Base-by-base conservation (phyloP, 1,140 invertebrate species). In the Diplogasteroides magnus region DNA sequence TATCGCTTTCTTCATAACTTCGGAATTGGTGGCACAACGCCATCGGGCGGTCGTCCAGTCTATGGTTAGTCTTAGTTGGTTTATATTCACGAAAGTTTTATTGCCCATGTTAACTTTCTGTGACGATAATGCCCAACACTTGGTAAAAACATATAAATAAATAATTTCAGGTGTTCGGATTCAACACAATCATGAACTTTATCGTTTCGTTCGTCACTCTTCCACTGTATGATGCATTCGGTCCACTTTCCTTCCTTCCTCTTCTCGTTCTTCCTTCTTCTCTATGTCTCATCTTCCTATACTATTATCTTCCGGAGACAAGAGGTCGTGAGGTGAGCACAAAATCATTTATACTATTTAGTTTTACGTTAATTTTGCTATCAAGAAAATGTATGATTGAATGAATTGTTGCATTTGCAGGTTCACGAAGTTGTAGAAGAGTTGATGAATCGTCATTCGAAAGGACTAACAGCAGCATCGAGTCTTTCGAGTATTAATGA, bases 1-100 rank as follows among this genome's bases (percentile, higher is more conserved):
- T 2, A 80, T 78, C 27, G 78, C 77, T 11, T 79, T 74, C 59
- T 78, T 79, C 75, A 80, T 78, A 13, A 81, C 77, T n/a, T 62
- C 56, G 23, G 77, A 78, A 48, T 37, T 78, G 13, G 79, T 77
- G 55, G 77, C 77, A 1, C 77, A 78, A 66, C 32, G 69, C 2
- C 79, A 68, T 31, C 77, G 77, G 26, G 79, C 77, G 2, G 65
- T 81, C n/a, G 77, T 81, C 28, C 77, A 78, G 57, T 81, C 78
- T 0, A 77, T 78, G 19, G 77, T 81, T 3, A 6, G 37, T 48
- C n/a, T 48, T 19, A 48, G 37, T 48, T 6, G 6, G 19, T 11
- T 48, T 19, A 48, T 6, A 6, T 19, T 11, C 6, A 48, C 37
- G 37, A 48, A 6, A 48, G 6, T 48, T 48, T n/a, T n/a, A n/a